Percentiles rank a stretch among this genome's conserved stretches.
Evolutionary conservation across 1,140 invertebrate genomes (phyloP).

Genomic region (Trichoplusia ni): DNA sequence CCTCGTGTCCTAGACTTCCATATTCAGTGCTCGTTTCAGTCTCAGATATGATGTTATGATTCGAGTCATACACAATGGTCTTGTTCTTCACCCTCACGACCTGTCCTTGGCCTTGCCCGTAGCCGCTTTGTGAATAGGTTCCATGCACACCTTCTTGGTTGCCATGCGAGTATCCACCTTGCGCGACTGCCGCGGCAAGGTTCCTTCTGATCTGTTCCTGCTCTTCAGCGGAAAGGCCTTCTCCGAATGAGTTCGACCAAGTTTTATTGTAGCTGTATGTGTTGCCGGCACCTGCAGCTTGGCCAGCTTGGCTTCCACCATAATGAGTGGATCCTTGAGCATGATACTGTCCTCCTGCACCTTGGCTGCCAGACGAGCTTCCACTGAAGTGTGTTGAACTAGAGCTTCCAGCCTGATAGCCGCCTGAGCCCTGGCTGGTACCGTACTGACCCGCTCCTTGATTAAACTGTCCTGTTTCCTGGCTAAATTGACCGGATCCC

Average conservation of each 20-base stretch:
- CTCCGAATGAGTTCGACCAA: slow-evolving; percentile 47
- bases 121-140: slow-evolving; percentile 16
- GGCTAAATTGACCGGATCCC: not conserved
- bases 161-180: too few relatives aligned
- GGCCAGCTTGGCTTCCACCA: slow-evolving; percentile 20
- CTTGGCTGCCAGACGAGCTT: slow-evolving; percentile 36
- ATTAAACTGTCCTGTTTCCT: too few relatives aligned
- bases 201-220: slow-evolving; percentile 58
- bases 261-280: slow-evolving; percentile 53
- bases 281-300: not conserved
- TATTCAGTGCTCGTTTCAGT: slow-evolving; percentile 71
- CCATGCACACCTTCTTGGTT: too few relatives aligned
- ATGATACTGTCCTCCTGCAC: slow-evolving; percentile 23
- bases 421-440: not conserved
- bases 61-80: slow-evolving; percentile 62
- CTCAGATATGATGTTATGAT: slow-evolving; percentile 68
- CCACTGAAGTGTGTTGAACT: not conserved
- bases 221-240: slow-evolving; percentile 56
- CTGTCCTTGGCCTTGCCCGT: slow-evolving; percentile 28
- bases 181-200: slow-evolving; percentile 40
- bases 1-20: slow-evolving; percentile 68
- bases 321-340: too few relatives aligned
- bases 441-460: not conserved
- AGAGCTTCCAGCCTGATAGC: not conserved
- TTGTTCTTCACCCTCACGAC: slow-evolving; percentile 58